Percentiles rank a stretch among this genome's conserved stretches.
Evolutionary conservation across 2,888 invertebrate genomes (phyloP).

Genomic region (Iselma pallidipennis): DNA sequence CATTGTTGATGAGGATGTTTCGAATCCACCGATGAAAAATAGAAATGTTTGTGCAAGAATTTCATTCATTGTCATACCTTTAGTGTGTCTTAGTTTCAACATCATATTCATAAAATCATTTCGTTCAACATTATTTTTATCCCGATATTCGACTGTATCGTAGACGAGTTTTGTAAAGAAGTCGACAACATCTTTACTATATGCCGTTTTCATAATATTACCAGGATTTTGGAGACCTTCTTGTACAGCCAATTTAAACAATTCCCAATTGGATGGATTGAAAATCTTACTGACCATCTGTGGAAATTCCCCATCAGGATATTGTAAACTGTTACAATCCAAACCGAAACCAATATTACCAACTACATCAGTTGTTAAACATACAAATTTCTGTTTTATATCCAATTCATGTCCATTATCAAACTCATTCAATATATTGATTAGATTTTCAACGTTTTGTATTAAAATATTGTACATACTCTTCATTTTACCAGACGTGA

Average conservation of each 20-base stretch:
- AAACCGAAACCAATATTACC: background rate
- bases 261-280: background rate
- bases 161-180: conserved; percentile 57
- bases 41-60: conserved; percentile 39
- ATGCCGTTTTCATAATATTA: background rate
- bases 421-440: background rate
- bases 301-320: background rate
- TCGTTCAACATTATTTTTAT: conserved; percentile 53
- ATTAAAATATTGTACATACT: conserved; percentile 2
- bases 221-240: background rate
- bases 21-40: conserved; percentile 56
- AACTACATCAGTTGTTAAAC: background rate
- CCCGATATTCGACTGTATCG: conserved; percentile 55
- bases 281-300: background rate
- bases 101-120: conserved; percentile 62
- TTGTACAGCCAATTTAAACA: background rate
- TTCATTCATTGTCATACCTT: conserved; percentile 34
- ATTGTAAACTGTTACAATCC: background rate
- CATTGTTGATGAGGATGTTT: conserved; percentile 54
- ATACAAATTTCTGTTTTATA: background rate
- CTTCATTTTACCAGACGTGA: conserved; percentile 6
- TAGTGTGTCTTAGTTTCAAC: conserved; percentile 55
- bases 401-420: background rate
- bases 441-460: background rate
- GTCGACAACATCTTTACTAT: conserved; percentile 34